A percentile compares a stretch with the other conserved stretches of the same genome.
Conservation (phyloP, 2,888 invertebrate species). For the Automeris io region DNA sequence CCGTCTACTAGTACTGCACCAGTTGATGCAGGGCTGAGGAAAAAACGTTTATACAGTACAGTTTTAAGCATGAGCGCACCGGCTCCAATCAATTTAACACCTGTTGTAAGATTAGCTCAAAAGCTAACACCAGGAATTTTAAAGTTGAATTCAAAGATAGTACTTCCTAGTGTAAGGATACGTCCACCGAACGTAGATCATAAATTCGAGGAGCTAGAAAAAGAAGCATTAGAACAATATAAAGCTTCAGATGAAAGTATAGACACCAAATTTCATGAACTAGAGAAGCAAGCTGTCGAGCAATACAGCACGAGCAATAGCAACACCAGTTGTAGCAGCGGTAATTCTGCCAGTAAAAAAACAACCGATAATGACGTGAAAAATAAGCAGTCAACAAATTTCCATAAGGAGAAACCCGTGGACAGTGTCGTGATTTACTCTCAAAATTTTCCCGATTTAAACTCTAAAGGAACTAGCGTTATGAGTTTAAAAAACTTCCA, state of each 20-base stretch:
- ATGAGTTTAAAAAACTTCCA: slow-evolving; percentile 74
- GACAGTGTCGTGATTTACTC: slow-evolving; percentile 67
- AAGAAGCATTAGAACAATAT: slow-evolving; percentile 77
- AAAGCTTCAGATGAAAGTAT: slow-evolving; percentile 77
- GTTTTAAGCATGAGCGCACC: slow-evolving; percentile 70
- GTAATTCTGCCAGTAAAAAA: slow-evolving; percentile 53
- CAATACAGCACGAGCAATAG: slow-evolving; percentile 78
- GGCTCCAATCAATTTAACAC: slow-evolving; percentile 39
- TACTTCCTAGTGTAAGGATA: slow-evolving; percentile 44
- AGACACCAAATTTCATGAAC: slow-evolving; percentile 77
- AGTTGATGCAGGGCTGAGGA: slow-evolving; percentile 41
- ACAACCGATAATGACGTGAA: slow-evolving; percentile 38
- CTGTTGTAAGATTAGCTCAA: slow-evolving; percentile 51
- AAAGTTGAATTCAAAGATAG: slow-evolving; percentile 60
- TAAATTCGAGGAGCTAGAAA: slow-evolving; percentile 76
- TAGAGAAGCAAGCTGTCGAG: slow-evolving; percentile 81
- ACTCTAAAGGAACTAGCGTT: slow-evolving; percentile 53
- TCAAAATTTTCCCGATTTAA: slow-evolving; percentile 66
- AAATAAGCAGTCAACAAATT: slow-evolving; percentile 49
- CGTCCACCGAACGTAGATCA: slow-evolving; percentile 50
- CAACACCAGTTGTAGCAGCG: slow-evolving; percentile 68
- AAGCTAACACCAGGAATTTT: slow-evolving; percentile 59
- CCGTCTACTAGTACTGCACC: slow-evolving; percentile 55
- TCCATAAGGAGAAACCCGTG: slow-evolving; percentile 59
- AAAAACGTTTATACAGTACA: slow-evolving; percentile 73